These are phyloP conservation scores for Fukomys damarensis DNA, from an alignment of 2,113 vertebrate species.

Conservation along the genomic window DNA sequence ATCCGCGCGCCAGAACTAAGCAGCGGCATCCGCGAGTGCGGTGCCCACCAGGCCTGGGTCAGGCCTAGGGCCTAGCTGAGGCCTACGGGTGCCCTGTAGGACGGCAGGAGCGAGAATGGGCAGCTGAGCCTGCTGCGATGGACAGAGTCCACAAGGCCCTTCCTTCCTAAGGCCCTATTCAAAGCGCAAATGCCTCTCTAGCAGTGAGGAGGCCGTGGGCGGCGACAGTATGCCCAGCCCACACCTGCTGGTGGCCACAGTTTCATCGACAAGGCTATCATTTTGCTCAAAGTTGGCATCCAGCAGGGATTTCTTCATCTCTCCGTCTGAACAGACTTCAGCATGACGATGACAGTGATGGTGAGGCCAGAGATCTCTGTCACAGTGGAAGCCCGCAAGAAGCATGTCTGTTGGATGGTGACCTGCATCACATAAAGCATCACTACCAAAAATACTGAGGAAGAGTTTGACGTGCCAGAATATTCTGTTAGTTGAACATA, in stretches of 20 bases:
- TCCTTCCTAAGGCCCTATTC: no score
- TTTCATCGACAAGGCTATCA: constrained; percentile 90
- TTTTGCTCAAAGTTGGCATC: constrained; percentile 93
- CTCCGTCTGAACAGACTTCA: constrained; percentile 95
- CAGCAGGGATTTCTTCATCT: constrained; percentile 93
- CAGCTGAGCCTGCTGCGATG: no score
- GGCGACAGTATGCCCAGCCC: constrained; percentile 90
- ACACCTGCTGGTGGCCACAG: constrained; percentile 87
- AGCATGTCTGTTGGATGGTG: constrained; percentile 98
- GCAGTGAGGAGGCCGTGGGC: constrained; percentile 90
- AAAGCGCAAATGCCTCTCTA: constrained; percentile 63
- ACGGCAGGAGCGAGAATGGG: no score
- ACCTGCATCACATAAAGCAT: constrained; percentile 98
- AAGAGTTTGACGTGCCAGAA: constrained; percentile 97
- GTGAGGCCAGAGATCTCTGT: constrained; percentile 95
- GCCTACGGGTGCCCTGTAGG: no score
- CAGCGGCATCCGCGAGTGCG: no score
- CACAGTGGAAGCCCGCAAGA: constrained; percentile 97
- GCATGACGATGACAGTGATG: constrained; percentile 94
- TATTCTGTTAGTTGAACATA: constrained; percentile 95
- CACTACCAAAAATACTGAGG: constrained; percentile 96
- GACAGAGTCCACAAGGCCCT: no score
- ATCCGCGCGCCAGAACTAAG: no score
- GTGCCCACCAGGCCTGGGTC: no score
- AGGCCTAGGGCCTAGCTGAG: no score